Evolutionary conservation across 2,113 vertebrate species (phyloP), one percentile per base, ranked within the genome.

Genomic region (Microtus ochrogaster): DNA sequence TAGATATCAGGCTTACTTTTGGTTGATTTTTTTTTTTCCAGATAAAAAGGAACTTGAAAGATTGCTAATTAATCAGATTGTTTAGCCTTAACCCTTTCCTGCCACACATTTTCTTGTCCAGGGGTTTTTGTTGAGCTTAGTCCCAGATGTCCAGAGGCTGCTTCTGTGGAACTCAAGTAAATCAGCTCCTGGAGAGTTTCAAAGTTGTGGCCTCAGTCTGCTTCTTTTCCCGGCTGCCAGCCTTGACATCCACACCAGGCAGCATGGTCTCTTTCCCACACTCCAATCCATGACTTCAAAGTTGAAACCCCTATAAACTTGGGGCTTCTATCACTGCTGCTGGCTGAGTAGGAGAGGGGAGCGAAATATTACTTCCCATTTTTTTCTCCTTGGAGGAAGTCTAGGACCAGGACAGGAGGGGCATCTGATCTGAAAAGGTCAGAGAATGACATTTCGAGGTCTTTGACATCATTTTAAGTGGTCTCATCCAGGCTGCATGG

Each of bases 161-260:
- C 41, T 66, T 49, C 65, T 2, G 24, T 5, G 33, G n/a, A 1
- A 39, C 12, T 10, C 30, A 17, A 1, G 0, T 26, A 41, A 55
- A 26, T 22, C 22, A 12, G 52, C 58, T 44, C 73, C 13, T 5
- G 14, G 33, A 11, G 26, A 33, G 0, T 49, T 61, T 61, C 33
- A 63, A 28, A 83, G 39, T 24, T 0, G 0, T 3, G 10, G 22
- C 44, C 41, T 76, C 0, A 0, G 9, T 52, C n/a, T 0, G n/a
- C 11, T 39, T 68, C 36, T 19, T 8, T 61, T 21, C 12, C 52
- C n/a, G 7, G 4, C 19, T 81, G 47, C 49, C 47, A 2, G 1
- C 4, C 63, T 81, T 13, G 8, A 26, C 49, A 52, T 61, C 55
- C 7, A 19, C 77, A 17, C 78, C 7, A 19, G 0, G 3, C 41